phyloP scores from a whole-genome alignment of 2,797 vertebrate species.

The Sebastes alutus region DNA sequence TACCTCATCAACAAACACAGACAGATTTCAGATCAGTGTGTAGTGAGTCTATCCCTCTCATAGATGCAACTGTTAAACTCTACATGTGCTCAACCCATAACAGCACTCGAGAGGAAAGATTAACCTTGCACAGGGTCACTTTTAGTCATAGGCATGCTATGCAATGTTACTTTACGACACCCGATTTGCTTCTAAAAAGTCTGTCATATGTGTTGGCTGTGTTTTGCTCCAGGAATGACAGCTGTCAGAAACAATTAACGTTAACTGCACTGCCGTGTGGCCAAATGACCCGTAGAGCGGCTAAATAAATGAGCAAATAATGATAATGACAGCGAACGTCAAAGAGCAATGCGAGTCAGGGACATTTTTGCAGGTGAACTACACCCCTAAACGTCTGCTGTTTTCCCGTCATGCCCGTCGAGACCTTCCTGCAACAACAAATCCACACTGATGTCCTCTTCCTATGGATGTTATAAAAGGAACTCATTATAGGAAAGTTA shows the following conservation, averaged over 20 bases:
- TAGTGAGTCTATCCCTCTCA: not conserved
- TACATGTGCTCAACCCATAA: not conserved
- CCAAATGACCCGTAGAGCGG: not conserved
- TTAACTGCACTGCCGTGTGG: not conserved
- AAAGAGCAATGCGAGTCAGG: not conserved
- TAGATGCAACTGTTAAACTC: not conserved
- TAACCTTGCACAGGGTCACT: not conserved
- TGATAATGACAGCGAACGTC: not conserved
- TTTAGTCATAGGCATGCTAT: not conserved
- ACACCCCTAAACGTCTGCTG: accelerated
- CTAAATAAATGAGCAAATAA: not conserved
- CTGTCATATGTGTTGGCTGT: not conserved
- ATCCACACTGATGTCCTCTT: not conserved
- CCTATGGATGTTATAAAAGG: not conserved
- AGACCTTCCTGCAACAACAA: not conserved
- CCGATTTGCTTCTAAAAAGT: not conserved
- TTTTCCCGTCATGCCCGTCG: accelerated
- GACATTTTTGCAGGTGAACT: not conserved
- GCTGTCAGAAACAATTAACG: not conserved
- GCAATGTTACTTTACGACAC: not conserved
- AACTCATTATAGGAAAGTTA: not conserved
- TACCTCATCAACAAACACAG: not conserved
- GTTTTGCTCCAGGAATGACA: not conserved
- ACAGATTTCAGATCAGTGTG: not conserved
- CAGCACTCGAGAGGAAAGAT: not conserved